Evolutionary conservation across 2,888 invertebrate genomes (phyloP).

Genomic region (Cantharis rustica): DNA sequence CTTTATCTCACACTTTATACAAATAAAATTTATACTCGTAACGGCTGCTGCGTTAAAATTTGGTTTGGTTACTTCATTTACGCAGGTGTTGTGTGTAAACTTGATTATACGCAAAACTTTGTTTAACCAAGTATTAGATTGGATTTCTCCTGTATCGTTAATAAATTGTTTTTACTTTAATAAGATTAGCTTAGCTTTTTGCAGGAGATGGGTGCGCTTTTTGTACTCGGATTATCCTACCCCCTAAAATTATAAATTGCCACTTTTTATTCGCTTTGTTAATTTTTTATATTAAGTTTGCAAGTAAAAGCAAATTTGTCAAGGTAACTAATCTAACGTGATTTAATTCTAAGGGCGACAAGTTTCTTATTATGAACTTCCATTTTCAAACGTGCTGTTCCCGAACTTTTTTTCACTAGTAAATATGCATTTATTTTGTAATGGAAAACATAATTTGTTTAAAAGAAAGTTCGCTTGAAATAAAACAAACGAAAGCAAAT

Average conservation of each 20-base stretch:
- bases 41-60: slow-evolving; percentile 12
- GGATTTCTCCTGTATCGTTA: background rate
- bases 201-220: background rate
- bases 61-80: slow-evolving; percentile 6
- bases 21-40: slow-evolving; percentile 25
- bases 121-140: slow-evolving; percentile 3
- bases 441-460: background rate
- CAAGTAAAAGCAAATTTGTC: background rate
- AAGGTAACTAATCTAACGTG: background rate
- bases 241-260: background rate
- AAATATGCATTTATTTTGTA: background rate
- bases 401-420: background rate
- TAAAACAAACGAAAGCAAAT: background rate
- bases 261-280: background rate
- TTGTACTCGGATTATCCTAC: background rate
- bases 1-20: slow-evolving; percentile 28
- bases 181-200: background rate
- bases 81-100: slow-evolving; percentile 10
- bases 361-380: background rate
- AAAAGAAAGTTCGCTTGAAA: background rate
- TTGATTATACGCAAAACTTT: slow-evolving; percentile 1
- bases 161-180: background rate
- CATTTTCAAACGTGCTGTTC: no score
- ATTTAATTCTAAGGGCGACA: background rate
- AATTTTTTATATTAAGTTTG: background rate